These are phyloP conservation scores for Calypte anna DNA, from an alignment of 2,113 vertebrate species.

Conservation along the genomic window DNA sequence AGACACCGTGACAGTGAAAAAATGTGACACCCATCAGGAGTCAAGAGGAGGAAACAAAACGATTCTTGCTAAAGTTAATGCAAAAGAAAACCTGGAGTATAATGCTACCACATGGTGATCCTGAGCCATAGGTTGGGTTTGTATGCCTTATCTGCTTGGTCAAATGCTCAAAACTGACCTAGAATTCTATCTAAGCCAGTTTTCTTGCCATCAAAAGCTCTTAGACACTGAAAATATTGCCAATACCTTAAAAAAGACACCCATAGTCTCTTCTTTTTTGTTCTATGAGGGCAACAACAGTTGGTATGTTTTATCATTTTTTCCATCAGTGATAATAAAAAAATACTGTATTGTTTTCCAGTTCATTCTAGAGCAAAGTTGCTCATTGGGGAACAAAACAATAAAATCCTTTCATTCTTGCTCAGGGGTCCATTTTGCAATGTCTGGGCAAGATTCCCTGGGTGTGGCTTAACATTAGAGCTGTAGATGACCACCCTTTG, in stretches of 20 bases:
- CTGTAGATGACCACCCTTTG: background rate
- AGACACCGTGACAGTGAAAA: background rate
- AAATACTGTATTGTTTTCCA: conserved; percentile 14
- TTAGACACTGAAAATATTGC: conserved; percentile 13
- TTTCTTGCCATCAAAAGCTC: background rate
- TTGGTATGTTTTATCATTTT: conserved; percentile 18
- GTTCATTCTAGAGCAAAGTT: conserved; percentile 21
- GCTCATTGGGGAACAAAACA: background rate
- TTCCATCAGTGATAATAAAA: conserved; percentile 34
- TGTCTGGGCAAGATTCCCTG: background rate
- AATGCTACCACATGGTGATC: background rate
- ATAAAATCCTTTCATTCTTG: conserved; percentile 25
- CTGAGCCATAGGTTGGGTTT: background rate
- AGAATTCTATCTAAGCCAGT: conserved; percentile 7
- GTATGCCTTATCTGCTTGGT: background rate
- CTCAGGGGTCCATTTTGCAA: background rate
- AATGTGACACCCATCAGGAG: background rate
- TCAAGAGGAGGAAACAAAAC: background rate
- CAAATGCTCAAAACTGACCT: background rate
- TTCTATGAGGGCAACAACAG: background rate
- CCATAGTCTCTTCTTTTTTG: background rate
- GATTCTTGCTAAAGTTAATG: background rate
- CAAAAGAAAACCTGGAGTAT: background rate
- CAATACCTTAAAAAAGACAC: conserved; percentile 1
- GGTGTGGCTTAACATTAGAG: background rate